These are phyloP conservation scores for Oophaga sylvatica DNA, from an alignment of 2,797 vertebrate species.

Conservation along the genomic window DNA sequence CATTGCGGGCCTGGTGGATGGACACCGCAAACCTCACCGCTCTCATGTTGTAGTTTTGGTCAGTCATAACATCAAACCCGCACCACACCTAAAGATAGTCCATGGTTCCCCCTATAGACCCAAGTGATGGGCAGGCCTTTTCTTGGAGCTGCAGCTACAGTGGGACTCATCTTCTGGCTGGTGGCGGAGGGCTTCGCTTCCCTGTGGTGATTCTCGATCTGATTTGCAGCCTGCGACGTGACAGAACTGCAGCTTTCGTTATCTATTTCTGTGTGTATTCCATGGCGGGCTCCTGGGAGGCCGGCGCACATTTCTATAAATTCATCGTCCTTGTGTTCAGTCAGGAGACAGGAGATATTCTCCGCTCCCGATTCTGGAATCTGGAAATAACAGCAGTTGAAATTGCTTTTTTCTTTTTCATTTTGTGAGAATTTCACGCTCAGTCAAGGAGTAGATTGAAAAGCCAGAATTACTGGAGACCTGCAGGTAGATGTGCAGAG, in stretches of 20 bases:
- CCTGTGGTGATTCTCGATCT: background rate
- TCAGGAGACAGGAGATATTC: constrained; percentile 31
- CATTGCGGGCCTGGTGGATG: background rate
- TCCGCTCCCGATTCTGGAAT: constrained; percentile 42
- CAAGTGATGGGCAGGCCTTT: background rate
- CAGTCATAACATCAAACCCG: background rate
- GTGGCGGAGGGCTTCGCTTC: background rate
- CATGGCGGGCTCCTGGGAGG: constrained; percentile 20
- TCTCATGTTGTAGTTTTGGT: background rate
- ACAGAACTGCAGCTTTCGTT: constrained; percentile 37
- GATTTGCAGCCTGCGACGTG: constrained; percentile 37
- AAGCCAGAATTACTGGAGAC: constrained; percentile 39
- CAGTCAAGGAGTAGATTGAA: constrained; percentile 59
- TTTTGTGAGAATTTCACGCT: constrained; percentile 60
- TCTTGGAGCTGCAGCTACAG: background rate
- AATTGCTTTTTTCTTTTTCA: constrained; percentile 51
- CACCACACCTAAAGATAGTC: background rate
- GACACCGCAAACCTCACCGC: background rate
- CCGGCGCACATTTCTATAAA: constrained; percentile 40
- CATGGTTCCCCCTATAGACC: background rate
- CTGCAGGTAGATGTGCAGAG: constrained; percentile 35
- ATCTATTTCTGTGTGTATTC: constrained; percentile 36
- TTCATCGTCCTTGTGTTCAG: constrained; percentile 19
- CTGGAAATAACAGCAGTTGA: constrained; percentile 52
- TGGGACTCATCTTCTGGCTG: background rate